phyloP scores from a whole-genome alignment of 1,140 invertebrate genomes.

The Anagrus nilaparvatae region DNA sequence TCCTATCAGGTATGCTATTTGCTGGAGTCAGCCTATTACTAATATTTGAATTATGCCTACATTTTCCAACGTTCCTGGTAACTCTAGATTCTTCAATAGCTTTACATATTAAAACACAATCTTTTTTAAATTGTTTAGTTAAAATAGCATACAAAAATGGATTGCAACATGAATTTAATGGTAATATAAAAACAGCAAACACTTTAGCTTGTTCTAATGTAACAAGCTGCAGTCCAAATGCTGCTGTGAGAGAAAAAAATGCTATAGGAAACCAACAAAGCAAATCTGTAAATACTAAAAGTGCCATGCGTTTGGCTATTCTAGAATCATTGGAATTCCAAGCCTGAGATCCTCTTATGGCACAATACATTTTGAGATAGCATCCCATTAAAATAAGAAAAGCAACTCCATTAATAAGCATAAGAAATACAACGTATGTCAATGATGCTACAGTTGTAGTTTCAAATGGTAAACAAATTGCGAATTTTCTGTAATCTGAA shows the following conservation, averaged over 20 bases:
- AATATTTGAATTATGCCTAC: slow-evolving; percentile 78
- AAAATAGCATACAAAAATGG: slow-evolving; percentile 94
- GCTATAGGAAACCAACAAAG: slow-evolving; percentile 97
- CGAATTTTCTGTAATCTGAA: slow-evolving; percentile 92
- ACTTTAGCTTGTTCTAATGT: slow-evolving; percentile 94
- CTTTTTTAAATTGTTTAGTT: slow-evolving; percentile 96
- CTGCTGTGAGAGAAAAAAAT: slow-evolving; percentile 88
- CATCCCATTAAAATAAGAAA: slow-evolving; percentile 94
- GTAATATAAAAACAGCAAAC: slow-evolving; percentile 90
- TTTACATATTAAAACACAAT: slow-evolving; percentile 91
- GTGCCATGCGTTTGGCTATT: slow-evolving; percentile 93
- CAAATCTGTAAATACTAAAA: slow-evolving; percentile 95
- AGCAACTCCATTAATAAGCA: slow-evolving; percentile 86
- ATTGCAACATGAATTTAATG: slow-evolving; percentile 92
- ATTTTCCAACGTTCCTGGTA: slow-evolving; percentile 74
- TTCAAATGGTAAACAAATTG: slow-evolving; percentile 92
- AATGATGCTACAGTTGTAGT: slow-evolving; percentile 65
- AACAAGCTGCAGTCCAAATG: slow-evolving; percentile 81
- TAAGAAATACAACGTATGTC: slow-evolving; percentile 87
- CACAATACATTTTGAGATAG: slow-evolving; percentile 95
- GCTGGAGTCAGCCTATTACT: slow-evolving; percentile 80
- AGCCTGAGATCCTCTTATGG: slow-evolving; percentile 85
- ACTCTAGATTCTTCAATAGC: slow-evolving; percentile 88
- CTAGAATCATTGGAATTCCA: slow-evolving; percentile 97
- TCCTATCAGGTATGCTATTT: slow-evolving; percentile 67